These are phyloP conservation scores for Gallinago solitaria DNA, from an alignment of 2,797 vertebrate species.

Conservation along the genomic window DNA sequence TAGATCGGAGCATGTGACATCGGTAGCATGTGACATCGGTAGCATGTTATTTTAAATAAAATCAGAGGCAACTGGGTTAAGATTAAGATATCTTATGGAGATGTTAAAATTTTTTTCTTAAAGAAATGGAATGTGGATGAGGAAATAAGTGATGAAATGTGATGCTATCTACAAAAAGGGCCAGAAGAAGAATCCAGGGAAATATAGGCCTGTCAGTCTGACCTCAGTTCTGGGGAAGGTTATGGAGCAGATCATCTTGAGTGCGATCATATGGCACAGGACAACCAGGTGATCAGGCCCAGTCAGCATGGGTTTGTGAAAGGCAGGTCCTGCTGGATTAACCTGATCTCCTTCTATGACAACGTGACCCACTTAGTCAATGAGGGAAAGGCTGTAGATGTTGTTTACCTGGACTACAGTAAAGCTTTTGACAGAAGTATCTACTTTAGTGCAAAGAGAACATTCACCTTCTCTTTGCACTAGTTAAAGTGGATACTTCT, in stretches of 20 bases:
- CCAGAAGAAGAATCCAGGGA: background rate
- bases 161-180: background rate
- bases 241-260: background rate
- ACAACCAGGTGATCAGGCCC: background rate
- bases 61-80: background rate
- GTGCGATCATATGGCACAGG: background rate
- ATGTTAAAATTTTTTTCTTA: background rate
- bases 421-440: background rate
- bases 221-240: background rate
- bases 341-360: background rate
- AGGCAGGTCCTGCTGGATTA: background rate
- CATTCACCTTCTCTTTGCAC: background rate
- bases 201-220: background rate
- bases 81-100: background rate
- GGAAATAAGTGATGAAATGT: background rate
- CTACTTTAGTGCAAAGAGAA: too few species aligned
- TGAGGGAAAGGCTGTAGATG: background rate
- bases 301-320: background rate
- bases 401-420: background rate
- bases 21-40: background rate
- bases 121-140: background rate
- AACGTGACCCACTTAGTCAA: background rate
- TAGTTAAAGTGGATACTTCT: background rate
- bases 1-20: background rate
- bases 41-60: background rate